phyloP scores from a whole-genome alignment of 2,797 vertebrate genomes.

The Dromococcyx pavoninus region DNA sequence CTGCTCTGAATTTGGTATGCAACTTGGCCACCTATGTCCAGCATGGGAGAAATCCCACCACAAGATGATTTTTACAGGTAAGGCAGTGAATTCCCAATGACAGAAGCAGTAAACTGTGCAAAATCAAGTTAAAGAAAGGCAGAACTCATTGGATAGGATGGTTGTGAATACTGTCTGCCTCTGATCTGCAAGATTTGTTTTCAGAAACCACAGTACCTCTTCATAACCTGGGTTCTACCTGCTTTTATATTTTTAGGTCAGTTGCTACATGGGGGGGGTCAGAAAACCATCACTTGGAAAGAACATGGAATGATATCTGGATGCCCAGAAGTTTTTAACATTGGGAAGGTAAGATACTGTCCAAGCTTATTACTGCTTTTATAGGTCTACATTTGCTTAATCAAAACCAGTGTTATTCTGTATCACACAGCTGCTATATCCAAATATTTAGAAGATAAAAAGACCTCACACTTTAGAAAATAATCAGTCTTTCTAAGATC shows the following conservation, averaged over 20 bases:
- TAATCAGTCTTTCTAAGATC: not conserved
- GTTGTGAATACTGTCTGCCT: not conserved
- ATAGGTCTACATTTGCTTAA: not conserved
- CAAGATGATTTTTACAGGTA: not conserved
- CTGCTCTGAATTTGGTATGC: not conserved
- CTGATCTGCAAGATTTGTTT: not conserved
- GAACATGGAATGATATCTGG: not conserved
- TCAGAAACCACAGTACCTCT: not conserved
- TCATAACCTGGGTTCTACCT: not conserved
- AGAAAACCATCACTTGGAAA: not conserved
- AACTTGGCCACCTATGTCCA: not conserved
- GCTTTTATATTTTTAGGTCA: not conserved
- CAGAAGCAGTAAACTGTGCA: not conserved
- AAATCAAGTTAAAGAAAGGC: not conserved
- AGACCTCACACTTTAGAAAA: not conserved
- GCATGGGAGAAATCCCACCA: not conserved
- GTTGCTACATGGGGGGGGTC: not conserved
- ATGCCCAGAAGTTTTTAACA: not conserved
- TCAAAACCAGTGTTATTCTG: not conserved
- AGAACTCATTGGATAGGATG: not conserved
- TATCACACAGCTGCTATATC: not conserved
- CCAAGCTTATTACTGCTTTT: not conserved
- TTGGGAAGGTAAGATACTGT: not conserved
- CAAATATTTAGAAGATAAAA: not conserved
- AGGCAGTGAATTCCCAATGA: not conserved